Evolutionary conservation across 2,888 invertebrate species (phyloP).

Genomic region (Lithodes maja): DNA sequence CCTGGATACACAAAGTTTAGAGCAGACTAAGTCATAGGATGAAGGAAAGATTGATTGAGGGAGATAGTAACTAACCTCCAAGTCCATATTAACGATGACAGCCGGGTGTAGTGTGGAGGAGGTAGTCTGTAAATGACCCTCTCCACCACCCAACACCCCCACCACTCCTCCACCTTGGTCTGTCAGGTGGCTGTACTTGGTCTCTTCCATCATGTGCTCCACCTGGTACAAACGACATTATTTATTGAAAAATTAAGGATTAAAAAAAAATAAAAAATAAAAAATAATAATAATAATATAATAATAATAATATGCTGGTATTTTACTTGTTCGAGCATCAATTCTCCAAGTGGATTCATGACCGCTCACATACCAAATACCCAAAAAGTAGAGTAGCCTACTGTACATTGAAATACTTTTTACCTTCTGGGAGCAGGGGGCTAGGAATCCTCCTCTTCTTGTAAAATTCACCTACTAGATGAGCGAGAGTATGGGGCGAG

Average conservation of each 20-base stretch:
- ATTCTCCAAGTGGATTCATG: background rate
- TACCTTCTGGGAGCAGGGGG: too few relatives aligned
- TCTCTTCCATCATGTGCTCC: conserved; percentile 64
- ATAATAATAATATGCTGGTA: background rate
- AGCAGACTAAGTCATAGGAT: too few relatives aligned
- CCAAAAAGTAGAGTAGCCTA: too few relatives aligned
- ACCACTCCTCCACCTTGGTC: conserved; percentile 17
- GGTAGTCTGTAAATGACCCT: conserved; percentile 22
- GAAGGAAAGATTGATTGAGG: too few relatives aligned
- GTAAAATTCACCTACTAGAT: too few relatives aligned
- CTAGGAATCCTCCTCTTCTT: too few relatives aligned
- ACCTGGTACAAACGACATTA: conserved; percentile 29
- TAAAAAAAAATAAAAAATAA: background rate
- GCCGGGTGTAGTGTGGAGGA: conserved; percentile 17
- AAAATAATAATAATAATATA: background rate
- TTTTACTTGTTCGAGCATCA: background rate
- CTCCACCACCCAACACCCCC: conserved; percentile 30
- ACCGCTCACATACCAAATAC: too few relatives aligned
- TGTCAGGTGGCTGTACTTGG: conserved; percentile 53
- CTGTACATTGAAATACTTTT: too few relatives aligned
- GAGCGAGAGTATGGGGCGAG: too few relatives aligned
- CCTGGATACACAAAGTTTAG: too few relatives aligned
- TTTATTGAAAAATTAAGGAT: background rate
- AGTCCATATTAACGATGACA: conserved; percentile 49
- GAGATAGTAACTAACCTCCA: conserved; percentile 40